Percentiles rank a stretch among this genome's conserved stretches.
These are phyloP conservation scores for Melipona beecheii DNA, from an alignment of 2,888 invertebrate species.

Conservation along the genomic window DNA sequence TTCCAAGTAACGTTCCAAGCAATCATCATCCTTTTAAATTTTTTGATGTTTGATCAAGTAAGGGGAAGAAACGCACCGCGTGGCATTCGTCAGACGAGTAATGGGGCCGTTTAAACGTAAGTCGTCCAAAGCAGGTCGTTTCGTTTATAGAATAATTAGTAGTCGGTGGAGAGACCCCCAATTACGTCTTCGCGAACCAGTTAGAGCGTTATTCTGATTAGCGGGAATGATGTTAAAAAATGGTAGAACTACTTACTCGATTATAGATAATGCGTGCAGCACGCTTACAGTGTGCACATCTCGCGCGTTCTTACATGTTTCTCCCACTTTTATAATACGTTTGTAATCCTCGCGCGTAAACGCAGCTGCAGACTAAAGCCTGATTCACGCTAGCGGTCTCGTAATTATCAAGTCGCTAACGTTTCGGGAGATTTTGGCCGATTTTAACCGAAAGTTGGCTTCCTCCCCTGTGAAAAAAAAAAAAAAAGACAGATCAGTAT, in stretches of 20 bases:
- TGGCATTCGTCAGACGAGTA: conserved; percentile 12
- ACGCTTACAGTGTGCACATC: background rate
- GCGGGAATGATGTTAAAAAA: conserved; percentile 18
- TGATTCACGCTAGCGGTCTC: too few species aligned
- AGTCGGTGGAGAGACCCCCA: background rate
- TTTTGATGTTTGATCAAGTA: conserved; percentile 1
- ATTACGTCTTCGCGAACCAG: conserved; percentile 22
- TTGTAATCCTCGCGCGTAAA: conserved; percentile 12
- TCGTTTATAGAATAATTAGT: conserved; percentile 41
- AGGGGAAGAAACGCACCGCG: background rate
- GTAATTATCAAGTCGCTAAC: too few species aligned
- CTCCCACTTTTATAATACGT: background rate
- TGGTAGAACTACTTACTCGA: conserved; percentile 6
- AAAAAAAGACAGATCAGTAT: too few species aligned
- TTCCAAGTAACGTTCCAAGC: too few species aligned
- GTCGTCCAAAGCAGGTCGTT: background rate
- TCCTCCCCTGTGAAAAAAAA: too few species aligned
- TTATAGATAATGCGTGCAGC: conserved; percentile 26
- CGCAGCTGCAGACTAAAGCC: background rate
- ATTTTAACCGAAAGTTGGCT: too few species aligned
- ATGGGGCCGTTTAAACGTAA: conserved; percentile 2
- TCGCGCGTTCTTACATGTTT: background rate
- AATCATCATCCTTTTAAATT: too few species aligned
- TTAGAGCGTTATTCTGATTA: conserved; percentile 44
- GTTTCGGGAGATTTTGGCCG: too few species aligned